Percentiles rank a stretch among this genome's conserved stretches.
These are phyloP conservation scores for Scarus forsteni DNA, from an alignment of 2,797 vertebrate genomes.

Conservation along the genomic window DNA sequence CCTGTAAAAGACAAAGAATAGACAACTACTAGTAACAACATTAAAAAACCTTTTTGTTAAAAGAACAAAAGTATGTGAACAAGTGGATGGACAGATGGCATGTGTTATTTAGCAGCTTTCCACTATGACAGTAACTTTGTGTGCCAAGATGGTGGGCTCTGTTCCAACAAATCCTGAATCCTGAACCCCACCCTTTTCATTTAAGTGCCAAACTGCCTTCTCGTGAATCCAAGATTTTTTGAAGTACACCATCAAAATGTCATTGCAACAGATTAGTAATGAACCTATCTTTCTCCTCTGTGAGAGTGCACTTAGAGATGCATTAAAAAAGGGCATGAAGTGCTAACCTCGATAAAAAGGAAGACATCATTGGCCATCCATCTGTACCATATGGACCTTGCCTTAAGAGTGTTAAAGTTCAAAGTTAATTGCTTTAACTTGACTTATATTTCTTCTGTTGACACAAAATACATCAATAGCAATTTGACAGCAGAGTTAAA, in stretches of 20 bases:
- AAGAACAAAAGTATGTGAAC: too few species aligned
- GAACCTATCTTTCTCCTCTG: slow-evolving; percentile 56
- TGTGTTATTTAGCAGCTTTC: slow-evolving; percentile 61
- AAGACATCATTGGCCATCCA: slow-evolving; percentile 40
- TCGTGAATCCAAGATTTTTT: slow-evolving; percentile 74
- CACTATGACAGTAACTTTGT: slow-evolving; percentile 36
- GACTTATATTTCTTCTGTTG: slow-evolving; percentile 38
- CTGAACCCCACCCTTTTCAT: slow-evolving; percentile 53
- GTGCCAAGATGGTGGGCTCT: slow-evolving; percentile 68
- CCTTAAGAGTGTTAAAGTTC: slow-evolving; percentile 50
- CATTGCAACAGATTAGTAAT: slow-evolving; percentile 66
- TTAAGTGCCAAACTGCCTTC: slow-evolving; percentile 73
- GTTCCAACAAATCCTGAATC: slow-evolving; percentile 67
- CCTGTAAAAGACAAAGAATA: slow-evolving; percentile 64
- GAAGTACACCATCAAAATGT: slow-evolving; percentile 74
- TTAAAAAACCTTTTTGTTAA: slow-evolving; percentile 31
- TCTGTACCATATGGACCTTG: slow-evolving; percentile 48
- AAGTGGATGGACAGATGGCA: slow-evolving; percentile 53
- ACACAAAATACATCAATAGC: slow-evolving; percentile 32
- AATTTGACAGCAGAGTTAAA: slow-evolving; percentile 2
- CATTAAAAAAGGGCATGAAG: slow-evolving; percentile 58
- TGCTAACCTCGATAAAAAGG: slow-evolving; percentile 53
- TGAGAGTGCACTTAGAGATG: slow-evolving; percentile 58
- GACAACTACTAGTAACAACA: slow-evolving; percentile 33
- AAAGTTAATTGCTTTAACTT: slow-evolving; percentile 50